Evolutionary conservation across 2,888 invertebrate species (phyloP).

Genomic region (Ecliptopera silaceata): DNA sequence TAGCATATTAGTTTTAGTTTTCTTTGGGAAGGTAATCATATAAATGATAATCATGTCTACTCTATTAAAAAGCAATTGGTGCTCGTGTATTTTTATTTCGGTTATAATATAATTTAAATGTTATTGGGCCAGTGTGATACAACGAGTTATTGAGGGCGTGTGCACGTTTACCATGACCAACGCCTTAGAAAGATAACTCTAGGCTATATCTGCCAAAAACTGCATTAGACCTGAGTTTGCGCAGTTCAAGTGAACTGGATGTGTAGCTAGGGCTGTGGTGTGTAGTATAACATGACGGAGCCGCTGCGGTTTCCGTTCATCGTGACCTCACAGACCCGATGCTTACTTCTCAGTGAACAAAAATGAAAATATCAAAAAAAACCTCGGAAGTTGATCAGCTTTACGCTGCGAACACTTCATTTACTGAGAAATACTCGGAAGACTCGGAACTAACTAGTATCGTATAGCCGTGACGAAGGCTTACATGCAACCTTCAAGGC

Average conservation of each 20-base stretch:
- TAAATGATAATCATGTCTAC: too few species aligned
- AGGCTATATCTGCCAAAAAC: background rate
- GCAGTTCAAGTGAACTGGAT: background rate
- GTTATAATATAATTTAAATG: too few species aligned
- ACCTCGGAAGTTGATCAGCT: background rate
- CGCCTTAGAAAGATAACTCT: background rate
- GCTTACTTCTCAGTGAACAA: slow-evolving; percentile 1
- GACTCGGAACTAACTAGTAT: too few species aligned
- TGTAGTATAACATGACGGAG: slow-evolving; percentile 9
- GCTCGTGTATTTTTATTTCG: too few species aligned
- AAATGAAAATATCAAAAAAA: background rate
- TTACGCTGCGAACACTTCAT: too few species aligned
- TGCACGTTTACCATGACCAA: background rate
- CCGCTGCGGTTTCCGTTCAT: slow-evolving; percentile 16
- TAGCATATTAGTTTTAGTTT: too few species aligned
- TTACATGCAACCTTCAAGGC: background rate
- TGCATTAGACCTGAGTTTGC: background rate
- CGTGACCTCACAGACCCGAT: slow-evolving; percentile 20
- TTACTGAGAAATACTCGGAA: too few species aligned
- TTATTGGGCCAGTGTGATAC: too few species aligned
- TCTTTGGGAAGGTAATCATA: too few species aligned
- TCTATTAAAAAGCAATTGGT: too few species aligned
- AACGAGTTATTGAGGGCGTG: too few species aligned
- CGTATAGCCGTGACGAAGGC: background rate
- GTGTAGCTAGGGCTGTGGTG: background rate